A percentile compares a stretch with the other conserved stretches of the same genome.
Conservation (phyloP, 1,140 invertebrate species). For the Centruroides vittatus region DNA sequence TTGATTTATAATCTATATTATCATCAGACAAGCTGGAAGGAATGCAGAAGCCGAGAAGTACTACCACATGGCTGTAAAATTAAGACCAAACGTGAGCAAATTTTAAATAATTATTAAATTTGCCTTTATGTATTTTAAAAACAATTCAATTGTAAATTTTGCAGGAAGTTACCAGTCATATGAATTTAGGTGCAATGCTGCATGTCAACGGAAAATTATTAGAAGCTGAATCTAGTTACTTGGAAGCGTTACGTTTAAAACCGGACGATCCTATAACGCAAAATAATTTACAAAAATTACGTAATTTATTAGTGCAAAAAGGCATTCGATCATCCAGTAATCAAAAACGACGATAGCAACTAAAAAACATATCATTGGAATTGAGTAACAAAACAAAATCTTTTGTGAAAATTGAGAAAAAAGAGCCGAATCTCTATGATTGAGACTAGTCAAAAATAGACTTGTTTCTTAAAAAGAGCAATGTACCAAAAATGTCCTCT, state of each 20-base stretch:
- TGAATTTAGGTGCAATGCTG: slow-evolving; percentile 83
- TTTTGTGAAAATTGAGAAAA: too few species aligned
- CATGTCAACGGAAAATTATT: slow-evolving; percentile 77
- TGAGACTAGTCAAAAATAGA: too few species aligned
- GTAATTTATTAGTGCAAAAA: slow-evolving; percentile 24
- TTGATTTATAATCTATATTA: not conserved
- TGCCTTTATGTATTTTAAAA: too few species aligned
- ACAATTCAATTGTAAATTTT: slow-evolving; percentile 16
- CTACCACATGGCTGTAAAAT: slow-evolving; percentile 56
- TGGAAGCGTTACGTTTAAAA: slow-evolving; percentile 60
- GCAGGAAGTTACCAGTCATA: slow-evolving; percentile 73
- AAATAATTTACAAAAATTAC: slow-evolving; percentile 71
- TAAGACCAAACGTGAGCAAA: slow-evolving; percentile 50
- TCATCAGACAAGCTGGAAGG: slow-evolving; percentile 48
- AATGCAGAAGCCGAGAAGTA: slow-evolving; percentile 64
- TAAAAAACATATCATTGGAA: too few species aligned
- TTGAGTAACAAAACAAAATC: too few species aligned
- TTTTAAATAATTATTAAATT: not conserved
- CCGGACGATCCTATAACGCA: slow-evolving; percentile 72
- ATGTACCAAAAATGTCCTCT: too few species aligned
- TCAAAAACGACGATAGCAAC: too few species aligned
- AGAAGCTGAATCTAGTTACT: slow-evolving; percentile 69
- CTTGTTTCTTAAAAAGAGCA: too few species aligned
- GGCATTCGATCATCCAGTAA: too few species aligned
- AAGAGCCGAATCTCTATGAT: too few species aligned